phyloP scores from a whole-genome alignment of 2,113 vertebrate genomes.

The Solenodon paradoxus region DNA sequence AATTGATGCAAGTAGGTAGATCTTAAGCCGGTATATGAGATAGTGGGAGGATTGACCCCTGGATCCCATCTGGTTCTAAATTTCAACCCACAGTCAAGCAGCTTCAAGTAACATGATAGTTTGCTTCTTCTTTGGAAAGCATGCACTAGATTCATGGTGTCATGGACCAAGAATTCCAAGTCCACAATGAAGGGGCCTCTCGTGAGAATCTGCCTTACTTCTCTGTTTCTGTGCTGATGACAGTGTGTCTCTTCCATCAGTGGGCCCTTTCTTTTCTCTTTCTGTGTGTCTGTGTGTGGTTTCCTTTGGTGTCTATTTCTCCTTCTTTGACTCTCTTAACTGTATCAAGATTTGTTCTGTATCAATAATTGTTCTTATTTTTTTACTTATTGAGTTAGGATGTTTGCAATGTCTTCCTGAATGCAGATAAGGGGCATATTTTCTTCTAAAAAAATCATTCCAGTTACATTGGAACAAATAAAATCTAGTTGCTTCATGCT shows the following conservation, averaged over 20 bases:
- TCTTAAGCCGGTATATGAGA: not conserved
- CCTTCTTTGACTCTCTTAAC: conserved; percentile 30
- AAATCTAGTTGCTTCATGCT: not conserved
- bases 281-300: conserved; percentile 36
- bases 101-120: not conserved
- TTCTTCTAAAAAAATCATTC: not conserved
- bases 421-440: not conserved
- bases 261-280: not conserved
- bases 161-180: not conserved
- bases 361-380: conserved; percentile 32
- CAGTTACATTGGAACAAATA: conserved; percentile 7
- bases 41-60: not conserved
- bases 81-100: not conserved
- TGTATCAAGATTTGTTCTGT: not conserved
- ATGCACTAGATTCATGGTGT: not conserved
- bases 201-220: not conserved
- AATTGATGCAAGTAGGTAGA: not conserved
- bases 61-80: not conserved
- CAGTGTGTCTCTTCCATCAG: not conserved
- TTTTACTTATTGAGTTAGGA: conserved; percentile 49
- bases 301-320: not conserved
- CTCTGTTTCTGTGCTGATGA: not conserved
- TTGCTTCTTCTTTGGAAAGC: not conserved
- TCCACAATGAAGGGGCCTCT: not conserved
- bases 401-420: conserved; percentile 1